Evolutionary conservation across 2,113 vertebrate species (phyloP), one percentile per base, ranked within the genome.

Genomic region (Sinocyclocheilus anophthalmus): DNA sequence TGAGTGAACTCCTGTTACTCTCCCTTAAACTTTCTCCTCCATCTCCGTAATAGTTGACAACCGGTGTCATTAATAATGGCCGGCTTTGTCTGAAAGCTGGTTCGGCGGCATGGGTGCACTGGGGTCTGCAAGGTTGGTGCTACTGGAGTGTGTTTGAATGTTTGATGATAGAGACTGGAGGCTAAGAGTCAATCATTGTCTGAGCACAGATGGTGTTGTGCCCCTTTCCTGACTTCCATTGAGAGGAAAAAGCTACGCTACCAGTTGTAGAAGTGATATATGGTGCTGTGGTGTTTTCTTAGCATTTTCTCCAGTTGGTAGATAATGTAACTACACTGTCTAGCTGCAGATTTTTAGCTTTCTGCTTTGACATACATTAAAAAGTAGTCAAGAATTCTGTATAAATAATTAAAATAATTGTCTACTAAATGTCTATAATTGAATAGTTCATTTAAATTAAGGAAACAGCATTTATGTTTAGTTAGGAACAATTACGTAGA

Each of bases 161-260:
- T 80, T 73, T 81, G 85, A 85, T 85, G 76, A 63, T 73, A 50
- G 67, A 80, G 53, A 73, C 85, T 73, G 50, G 30, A 86, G 77
- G 85, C 85, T 55, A 39, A 26, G 14, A 73, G 77, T 86, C 85
- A 45, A 80, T 81, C 85, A 86, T 63, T 86, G 76, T 81, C 76
- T 73, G 9, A 67, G 77, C 84, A 81, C 77, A 81, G 67, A 81
- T 86, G 85, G 85, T 81, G 76, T 53, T 73, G 33, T 80, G 33
- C 67, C 67, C 67, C 76, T 16, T 77, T 53, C 75, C 50, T 55
- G 63, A 8, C 76, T 79, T 22, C 45, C 16, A 69, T 14, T 82
- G 81, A 69, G 26, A 67, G 45, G 26, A 53, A 48, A 53, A 53
- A 16, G 10, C 80, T 53, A 70, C 2, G 0, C n/a, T 81, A 26